Percentiles rank a stretch among this genome's conserved stretches.
Evolutionary conservation across 2,113 vertebrate genomes (phyloP).

Genomic region (Amphilophus citrinellus): DNA sequence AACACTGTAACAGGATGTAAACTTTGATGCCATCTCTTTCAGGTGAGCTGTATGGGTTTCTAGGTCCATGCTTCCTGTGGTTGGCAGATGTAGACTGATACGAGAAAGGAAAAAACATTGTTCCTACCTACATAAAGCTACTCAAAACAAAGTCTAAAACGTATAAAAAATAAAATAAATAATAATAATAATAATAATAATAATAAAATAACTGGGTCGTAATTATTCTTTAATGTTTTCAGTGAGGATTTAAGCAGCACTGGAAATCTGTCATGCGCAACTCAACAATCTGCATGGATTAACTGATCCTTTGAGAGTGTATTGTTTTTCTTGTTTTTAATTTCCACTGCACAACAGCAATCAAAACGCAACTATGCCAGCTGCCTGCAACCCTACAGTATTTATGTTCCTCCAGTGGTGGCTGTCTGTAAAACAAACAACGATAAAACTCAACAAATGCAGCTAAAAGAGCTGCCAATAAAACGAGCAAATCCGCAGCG

Average conservation of each 20-base stretch:
- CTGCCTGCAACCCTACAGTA: not conserved
- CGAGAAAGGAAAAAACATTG: not conserved
- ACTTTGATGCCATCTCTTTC: not conserved
- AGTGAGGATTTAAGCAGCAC: not conserved
- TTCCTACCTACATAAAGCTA: not conserved
- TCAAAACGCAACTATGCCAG: not conserved
- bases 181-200: too few relatives aligned
- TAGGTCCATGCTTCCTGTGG: not conserved
- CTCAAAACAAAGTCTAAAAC: not conserved
- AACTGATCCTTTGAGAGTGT: too few relatives aligned
- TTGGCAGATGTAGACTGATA: not conserved
- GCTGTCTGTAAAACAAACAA: not conserved
- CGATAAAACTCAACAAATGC: not conserved
- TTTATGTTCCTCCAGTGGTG: not conserved
- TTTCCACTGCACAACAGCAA: not conserved
- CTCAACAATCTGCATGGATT: not conserved
- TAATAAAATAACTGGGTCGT: not conserved
- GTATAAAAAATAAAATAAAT: not conserved
- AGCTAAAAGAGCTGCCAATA: not conserved
- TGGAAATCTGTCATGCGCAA: not conserved
- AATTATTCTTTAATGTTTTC: not conserved
- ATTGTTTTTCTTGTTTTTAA: too few relatives aligned
- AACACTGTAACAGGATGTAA: not conserved
- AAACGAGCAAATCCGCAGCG: not conserved
- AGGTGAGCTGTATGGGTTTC: not conserved